Base-by-base conservation (phyloP, 2,113 vertebrate species). In the Tragelaphus strepsiceros region DNA sequence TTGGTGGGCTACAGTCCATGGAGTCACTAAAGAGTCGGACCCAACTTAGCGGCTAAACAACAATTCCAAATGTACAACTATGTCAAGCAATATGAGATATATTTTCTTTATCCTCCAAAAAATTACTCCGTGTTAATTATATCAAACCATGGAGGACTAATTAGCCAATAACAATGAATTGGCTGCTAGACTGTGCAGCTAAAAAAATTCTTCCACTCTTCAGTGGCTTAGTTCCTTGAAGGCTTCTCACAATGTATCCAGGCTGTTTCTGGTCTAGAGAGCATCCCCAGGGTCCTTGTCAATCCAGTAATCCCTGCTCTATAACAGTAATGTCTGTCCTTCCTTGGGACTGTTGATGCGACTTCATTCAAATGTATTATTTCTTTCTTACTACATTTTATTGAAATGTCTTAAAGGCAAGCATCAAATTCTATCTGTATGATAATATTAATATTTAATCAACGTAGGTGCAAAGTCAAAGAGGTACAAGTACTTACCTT, bases 91-190 rank as follows among this genome's bases (percentile, higher is more conserved):
- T 82, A 53, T 53, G 53, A 49, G 30, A 93, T 88, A 74, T 74
- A 77, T 54, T 85, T 67, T 54, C 49, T 93, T 91, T 58, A 49
- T 88, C 28, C 39, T 62, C 77, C 43, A 2, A 86, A 80, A 93
- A n/a, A 58, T 43, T 17, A 85, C 89, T 87, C 51, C 51, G 8
- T 46, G 8, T 59, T 59, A 78, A 46, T 90, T 64, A 62, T 64
- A 54, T 78, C 56, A 92, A 59, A 80, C 32, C 2, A 1, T 77
- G 59, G 30, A 61, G 13, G n/a, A 32, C 53, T 91, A 84, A 77
- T 77, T 49, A 90, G 46, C n/a, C 67, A 58, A 4, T 19, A 35
- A 28, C 32, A 62, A 6, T 35, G 58, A 54, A 12, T 46, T 59
- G 8, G n/a, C 30, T 85, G 92, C 87, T 92, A 59, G 28, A 35